These are phyloP conservation scores for Mesocentrotus franciscanus DNA, from an alignment of 53 echinoderm and acorn worm species.

Conservation along the genomic window DNA sequence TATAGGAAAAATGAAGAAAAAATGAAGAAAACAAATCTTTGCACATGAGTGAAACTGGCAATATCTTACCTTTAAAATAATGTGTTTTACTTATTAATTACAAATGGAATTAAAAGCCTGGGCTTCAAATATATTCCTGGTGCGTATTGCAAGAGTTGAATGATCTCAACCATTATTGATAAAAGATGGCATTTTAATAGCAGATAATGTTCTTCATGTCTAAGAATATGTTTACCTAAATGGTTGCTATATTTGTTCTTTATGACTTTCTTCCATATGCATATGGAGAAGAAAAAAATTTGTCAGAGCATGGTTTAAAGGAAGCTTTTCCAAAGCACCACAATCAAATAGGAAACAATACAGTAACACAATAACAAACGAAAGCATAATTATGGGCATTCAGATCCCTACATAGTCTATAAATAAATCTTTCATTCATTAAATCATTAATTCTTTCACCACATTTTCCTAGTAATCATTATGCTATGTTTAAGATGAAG, in stretches of 20 bases:
- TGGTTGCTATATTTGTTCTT: not conserved
- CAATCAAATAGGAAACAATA: not conserved
- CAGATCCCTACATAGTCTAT: not conserved
- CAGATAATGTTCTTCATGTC: not conserved
- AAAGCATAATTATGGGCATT: conserved; percentile 9
- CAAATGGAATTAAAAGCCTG: not conserved
- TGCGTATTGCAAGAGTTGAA: not conserved
- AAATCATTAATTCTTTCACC: conserved; percentile 39
- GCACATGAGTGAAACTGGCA: not conserved
- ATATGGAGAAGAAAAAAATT: not conserved
- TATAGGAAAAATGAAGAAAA: not conserved
- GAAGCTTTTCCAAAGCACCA: conserved; percentile 4
- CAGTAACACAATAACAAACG: not conserved
- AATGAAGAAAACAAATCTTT: not conserved
- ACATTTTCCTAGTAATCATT: not conserved
- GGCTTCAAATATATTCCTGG: not conserved
- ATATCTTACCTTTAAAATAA: not conserved
- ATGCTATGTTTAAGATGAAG: not conserved
- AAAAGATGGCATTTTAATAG: no score
- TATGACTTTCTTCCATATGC: not conserved
- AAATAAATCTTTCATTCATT: not conserved
- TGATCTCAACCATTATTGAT: no score
- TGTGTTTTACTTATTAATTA: not conserved
- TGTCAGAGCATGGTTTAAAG: not conserved
- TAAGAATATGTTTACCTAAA: not conserved